Base-by-base conservation (phyloP, 1,140 invertebrate species). In the Araneus ventricosus region DNA sequence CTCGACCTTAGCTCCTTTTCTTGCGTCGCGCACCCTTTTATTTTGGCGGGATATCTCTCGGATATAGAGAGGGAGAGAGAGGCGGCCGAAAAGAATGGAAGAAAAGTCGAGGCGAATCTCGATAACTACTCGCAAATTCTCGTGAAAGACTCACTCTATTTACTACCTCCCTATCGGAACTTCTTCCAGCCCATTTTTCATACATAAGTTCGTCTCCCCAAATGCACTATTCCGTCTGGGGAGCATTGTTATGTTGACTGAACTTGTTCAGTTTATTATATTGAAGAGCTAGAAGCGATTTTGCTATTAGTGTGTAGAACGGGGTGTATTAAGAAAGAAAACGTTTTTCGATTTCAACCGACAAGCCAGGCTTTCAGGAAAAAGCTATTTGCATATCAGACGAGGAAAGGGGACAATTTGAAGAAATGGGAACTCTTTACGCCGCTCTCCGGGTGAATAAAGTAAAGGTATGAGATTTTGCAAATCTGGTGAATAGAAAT, bases 91-190 rank as follows among this genome's bases (percentile, higher is more conserved):
- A 57, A 30, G 20, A 10, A 20, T 45, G 37, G n/a, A 39, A 79
- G 24, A 85, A 85, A 70, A 39, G 80, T 84, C 90, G 90, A 52
- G 90, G 59, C 85, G 90, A 91, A 85, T 91, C 75, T 91, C 59
- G 79, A 91, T 91, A 91, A 85, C 90, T 67, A 34, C 85, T 84
- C 90, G 39, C 67, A 63, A 85, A 91, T 85, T 91, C 85, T 67
- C 39, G 17, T 82, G 90, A 70, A 59, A 91, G 79, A 91, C 59
- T 91, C 90, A 82, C 88, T 91, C 90, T 85, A 85, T 91, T 91
- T n/a, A 70, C 88, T 82, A 22, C 27, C n/a, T 39, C 52, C n/a
- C 17, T 57, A 45, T 82, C 75, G n/a, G n/a, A 30, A 34, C n/a
- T 86, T 67, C 34, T n/a, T 41, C 45, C 27, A 52, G 59, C 27